These are phyloP conservation scores for Pitta sordida DNA, from an alignment of 2,113 vertebrate genomes.

Conservation along the genomic window DNA sequence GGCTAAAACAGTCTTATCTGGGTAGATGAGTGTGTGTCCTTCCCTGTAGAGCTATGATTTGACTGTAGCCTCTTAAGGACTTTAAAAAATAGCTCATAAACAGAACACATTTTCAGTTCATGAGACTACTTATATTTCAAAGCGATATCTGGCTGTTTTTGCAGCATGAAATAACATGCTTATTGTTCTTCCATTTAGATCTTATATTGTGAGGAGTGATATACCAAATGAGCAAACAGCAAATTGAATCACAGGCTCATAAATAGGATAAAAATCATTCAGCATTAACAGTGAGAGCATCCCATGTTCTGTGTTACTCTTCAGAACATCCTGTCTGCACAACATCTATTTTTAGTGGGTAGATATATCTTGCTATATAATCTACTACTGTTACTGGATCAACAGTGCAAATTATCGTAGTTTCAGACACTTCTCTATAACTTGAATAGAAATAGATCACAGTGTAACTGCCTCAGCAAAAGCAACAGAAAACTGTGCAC, in stretches of 20 bases:
- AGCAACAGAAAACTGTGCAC: not conserved
- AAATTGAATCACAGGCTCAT: not conserved
- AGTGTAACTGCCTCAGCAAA: not conserved
- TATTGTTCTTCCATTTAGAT: not conserved
- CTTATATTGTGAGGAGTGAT: not conserved
- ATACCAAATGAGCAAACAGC: not conserved
- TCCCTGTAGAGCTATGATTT: not conserved
- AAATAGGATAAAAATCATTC: constrained; percentile 1
- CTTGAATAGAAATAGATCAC: constrained; percentile 47
- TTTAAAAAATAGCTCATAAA: not conserved
- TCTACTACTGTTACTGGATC: constrained; percentile 30
- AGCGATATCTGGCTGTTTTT: not conserved
- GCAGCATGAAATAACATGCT: not conserved
- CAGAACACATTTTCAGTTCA: not conserved
- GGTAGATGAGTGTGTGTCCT: not conserved
- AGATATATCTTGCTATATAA: constrained; percentile 13
- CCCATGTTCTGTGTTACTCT: not conserved
- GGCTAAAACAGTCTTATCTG: not conserved
- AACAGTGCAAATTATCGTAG: constrained; percentile 34
- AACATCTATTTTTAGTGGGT: constrained; percentile 20
- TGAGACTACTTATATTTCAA: not conserved
- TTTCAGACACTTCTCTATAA: constrained; percentile 17
- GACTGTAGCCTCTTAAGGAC: not conserved
- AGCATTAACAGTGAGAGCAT: not conserved
- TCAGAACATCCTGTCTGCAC: constrained; percentile 15